These are phyloP conservation scores for Netelia fuscicornis DNA, from an alignment of 2,888 invertebrate species.

Conservation along the genomic window DNA sequence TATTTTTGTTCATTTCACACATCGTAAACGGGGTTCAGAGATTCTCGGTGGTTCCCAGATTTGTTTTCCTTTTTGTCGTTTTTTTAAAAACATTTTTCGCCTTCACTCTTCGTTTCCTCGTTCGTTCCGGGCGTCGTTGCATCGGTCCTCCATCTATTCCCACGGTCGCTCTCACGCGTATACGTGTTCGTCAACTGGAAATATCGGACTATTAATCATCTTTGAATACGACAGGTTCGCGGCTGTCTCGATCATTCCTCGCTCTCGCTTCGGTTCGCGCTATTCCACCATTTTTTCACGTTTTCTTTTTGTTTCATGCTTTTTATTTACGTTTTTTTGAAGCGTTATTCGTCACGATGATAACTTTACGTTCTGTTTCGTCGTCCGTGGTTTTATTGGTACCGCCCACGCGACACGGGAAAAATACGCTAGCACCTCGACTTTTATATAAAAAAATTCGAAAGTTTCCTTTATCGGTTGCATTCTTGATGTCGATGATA, in stretches of 20 bases:
- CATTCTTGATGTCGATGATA: no score
- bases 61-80: constrained; percentile 28
- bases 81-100: neutral
- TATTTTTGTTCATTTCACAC: constrained; percentile 67
- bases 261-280: neutral
- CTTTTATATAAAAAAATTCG: neutral
- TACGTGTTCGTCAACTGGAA: constrained; percentile 56
- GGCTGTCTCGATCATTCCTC: constrained; percentile 50
- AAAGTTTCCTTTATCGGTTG: no score
- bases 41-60: constrained; percentile 48
- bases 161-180: neutral
- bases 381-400: neutral
- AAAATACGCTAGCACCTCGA: neutral
- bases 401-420: neutral
- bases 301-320: neutral
- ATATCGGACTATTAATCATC: constrained; percentile 65
- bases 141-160: neutral
- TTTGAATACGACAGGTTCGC: constrained; percentile 60
- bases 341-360: neutral
- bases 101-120: constrained; percentile 14
- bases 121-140: constrained; percentile 6
- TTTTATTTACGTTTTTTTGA: neutral
- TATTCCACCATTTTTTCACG: neutral
- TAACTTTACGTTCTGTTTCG: neutral
- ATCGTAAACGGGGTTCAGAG: constrained; percentile 56